Evolutionary conservation across 2,113 vertebrate species (phyloP), one percentile per base, ranked within the genome.

Genomic region (Pseudopodoces humilis): DNA sequence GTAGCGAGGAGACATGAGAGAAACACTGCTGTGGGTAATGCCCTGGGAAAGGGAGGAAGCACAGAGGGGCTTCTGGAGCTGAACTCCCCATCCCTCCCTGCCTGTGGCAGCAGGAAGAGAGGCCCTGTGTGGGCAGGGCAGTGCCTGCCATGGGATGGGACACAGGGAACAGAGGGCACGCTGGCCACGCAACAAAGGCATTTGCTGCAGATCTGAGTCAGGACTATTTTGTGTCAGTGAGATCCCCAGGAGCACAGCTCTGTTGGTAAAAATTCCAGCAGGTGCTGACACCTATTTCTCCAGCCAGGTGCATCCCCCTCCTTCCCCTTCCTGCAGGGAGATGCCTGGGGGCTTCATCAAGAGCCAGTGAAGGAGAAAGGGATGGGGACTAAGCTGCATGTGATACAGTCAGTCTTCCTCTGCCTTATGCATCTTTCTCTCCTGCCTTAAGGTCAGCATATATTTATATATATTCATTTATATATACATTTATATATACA

Each of bases 191-290:
- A 12, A 13, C 28, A 68, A 76, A 80, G 7, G 24, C 55, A 10
- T 52, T 25, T 53, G 59, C 84, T 62, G 19, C 23, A 53, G 41
- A 46, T 31, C 19, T 53, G 60, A 44, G 20, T 37, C 56, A 39
- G 1, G 2, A 20, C 4, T 30, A 0, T 8, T 65, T 44, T 2
- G 1, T 28, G 71, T 53, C 16, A 84, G 37, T 2, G 18, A 84
- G n/a, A 44, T 20, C n/a, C 74, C 37, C 59, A 41, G 44, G 35
- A 52, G 55, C 74, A 25, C 7, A 11, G 71, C 67, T 91, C 67
- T 59, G 53, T 3, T 3, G 1, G 75, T 44, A 46, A 4, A 4
- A 71, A 67, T 14, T 30, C 31, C 70, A 71, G 24, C 79, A n/a
- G 69, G 52, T 6, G 4, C 65, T 6, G 1, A 59, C 19, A 22